A percentile compares a stretch with the other conserved stretches of the same genome.
Evolutionary conservation across 2,113 vertebrate genomes (phyloP).

Genomic region (Odocoileus virginianus): DNA sequence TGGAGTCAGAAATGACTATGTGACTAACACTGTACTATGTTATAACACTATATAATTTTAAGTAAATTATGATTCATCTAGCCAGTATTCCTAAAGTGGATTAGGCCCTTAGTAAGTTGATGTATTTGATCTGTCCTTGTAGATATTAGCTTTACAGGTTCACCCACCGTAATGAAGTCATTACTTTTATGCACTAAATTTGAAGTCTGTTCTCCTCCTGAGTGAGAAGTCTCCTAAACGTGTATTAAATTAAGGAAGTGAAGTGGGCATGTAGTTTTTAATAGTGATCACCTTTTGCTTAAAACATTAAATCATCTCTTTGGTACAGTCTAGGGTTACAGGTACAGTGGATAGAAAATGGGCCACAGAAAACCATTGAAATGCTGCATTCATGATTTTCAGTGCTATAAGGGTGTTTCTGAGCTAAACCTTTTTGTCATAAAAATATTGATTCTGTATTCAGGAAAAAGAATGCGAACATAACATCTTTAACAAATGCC

Average conservation of each 20-base stretch:
- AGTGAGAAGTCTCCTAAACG: neutral
- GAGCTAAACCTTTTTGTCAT: constrained; percentile 1
- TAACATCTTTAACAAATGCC: neutral
- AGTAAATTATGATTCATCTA: neutral
- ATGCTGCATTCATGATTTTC: neutral
- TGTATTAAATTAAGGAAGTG: neutral
- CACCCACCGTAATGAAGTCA: neutral
- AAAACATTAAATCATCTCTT: neutral
- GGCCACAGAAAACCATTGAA: neutral
- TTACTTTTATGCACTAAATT: neutral
- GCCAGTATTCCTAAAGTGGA: neutral
- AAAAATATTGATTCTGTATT: neutral
- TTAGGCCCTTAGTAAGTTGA: neutral
- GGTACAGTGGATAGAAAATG: neutral
- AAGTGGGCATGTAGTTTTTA: neutral
- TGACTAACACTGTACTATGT: neutral
- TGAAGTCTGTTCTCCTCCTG: neutral
- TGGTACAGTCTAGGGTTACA: neutral
- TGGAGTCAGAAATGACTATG: neutral
- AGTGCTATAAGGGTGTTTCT: neutral
- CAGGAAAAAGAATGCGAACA: neutral
- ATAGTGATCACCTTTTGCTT: neutral
- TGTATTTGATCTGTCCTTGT: neutral
- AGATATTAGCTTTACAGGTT: neutral
- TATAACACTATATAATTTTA: neutral